Evolutionary conservation across 2,797 vertebrate genomes (phyloP).

Genomic region (Capromys pilorides): DNA sequence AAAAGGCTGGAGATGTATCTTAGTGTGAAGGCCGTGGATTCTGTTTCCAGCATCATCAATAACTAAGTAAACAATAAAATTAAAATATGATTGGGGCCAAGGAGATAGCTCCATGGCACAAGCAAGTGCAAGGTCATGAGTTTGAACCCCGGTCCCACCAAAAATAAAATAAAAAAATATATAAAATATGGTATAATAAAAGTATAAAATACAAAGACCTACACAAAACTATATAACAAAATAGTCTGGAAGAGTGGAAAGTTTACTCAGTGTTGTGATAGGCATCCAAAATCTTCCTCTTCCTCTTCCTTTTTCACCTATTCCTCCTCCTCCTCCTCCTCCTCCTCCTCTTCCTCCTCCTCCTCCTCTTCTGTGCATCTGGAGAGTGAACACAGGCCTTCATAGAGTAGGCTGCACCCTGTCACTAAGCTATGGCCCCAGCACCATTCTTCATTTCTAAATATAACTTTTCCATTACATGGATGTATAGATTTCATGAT

Average conservation of each 20-base stretch:
- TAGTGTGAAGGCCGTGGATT: no score
- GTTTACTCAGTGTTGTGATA: background rate
- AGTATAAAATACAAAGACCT: background rate
- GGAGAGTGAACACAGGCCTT: background rate
- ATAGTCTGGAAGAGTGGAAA: background rate
- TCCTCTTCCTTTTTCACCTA: no score
- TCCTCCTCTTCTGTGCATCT: background rate
- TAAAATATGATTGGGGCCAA: no score
- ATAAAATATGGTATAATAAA: background rate
- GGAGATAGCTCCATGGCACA: no score
- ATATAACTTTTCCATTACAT: background rate
- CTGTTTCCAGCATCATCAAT: background rate
- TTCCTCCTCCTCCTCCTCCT: background rate
- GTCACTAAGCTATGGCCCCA: background rate
- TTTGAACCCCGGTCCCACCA: no score
- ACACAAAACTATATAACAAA: background rate
- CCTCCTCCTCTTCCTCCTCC: background rate
- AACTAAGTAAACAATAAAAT: background rate
- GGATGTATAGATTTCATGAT: background rate
- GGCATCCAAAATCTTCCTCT: background rate
- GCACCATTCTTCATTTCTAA: background rate
- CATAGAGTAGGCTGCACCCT: background rate
- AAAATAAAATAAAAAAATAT: background rate
- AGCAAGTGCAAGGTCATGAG: no score
- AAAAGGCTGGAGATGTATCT: no score